Evolutionary conservation across 2,797 vertebrate genomes (phyloP).

Genomic region (Tenualosa ilisha): DNA sequence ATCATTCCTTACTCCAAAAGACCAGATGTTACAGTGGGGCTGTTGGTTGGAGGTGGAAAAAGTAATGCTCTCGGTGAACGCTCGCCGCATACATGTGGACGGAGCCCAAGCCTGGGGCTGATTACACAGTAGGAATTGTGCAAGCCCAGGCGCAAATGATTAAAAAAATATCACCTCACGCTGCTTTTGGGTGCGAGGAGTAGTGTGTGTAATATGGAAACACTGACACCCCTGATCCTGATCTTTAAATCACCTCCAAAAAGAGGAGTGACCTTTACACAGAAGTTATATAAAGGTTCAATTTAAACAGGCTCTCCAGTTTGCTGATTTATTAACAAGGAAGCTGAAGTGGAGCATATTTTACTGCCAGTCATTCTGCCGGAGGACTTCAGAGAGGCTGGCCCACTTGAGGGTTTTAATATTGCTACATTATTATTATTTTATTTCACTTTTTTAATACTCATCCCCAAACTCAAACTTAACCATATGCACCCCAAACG

Average conservation of each 20-base stretch:
- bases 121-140: slow-evolving; percentile 43
- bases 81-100: slow-evolving; percentile 44
- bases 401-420: slow-evolving; percentile 63
- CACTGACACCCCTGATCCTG: slow-evolving; percentile 71
- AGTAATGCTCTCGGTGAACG: slow-evolving; percentile 21
- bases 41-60: slow-evolving; percentile 35
- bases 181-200: slow-evolving; percentile 44
- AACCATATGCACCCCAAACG: slow-evolving; percentile 30
- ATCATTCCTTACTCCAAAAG: slow-evolving; percentile 12
- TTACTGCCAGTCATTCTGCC: slow-evolving; percentile 58
- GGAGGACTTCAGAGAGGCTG: slow-evolving; percentile 49
- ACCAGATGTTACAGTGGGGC: slow-evolving; percentile 12
- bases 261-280: slow-evolving; percentile 75
- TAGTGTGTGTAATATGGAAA: slow-evolving; percentile 67
- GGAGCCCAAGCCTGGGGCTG: slow-evolving; percentile 41
- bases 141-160: slow-evolving; percentile 45
- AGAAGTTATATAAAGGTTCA: slow-evolving; percentile 78
- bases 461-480: slow-evolving; percentile 40
- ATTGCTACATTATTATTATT: slow-evolving; percentile 57
- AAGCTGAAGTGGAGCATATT: slow-evolving; percentile 67
- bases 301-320: slow-evolving; percentile 71
- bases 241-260: slow-evolving; percentile 77
- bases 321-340: slow-evolving; percentile 73
- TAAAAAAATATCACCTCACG: slow-evolving; percentile 54
- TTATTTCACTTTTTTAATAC: slow-evolving; percentile 35